Evolutionary conservation across 2,797 vertebrate species (phyloP).

Genomic region (Manis javanica): DNA sequence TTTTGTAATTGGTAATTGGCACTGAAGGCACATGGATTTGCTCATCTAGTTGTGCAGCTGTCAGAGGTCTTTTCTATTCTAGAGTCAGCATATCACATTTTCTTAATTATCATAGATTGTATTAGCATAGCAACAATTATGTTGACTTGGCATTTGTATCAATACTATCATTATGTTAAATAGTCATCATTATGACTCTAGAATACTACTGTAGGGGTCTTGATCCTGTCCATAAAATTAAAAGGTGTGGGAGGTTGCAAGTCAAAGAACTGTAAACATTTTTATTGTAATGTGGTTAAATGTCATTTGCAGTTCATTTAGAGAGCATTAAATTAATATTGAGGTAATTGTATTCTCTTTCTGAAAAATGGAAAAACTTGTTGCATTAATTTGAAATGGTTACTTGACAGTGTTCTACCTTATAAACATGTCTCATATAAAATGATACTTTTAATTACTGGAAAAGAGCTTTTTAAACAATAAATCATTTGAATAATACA

Average conservation of each 20-base stretch:
- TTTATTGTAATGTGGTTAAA: constrained; percentile 54
- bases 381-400: constrained; percentile 53
- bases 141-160: background rate
- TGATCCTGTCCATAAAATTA: constrained; percentile 19
- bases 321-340: constrained; percentile 50
- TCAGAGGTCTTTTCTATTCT: background rate
- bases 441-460: background rate
- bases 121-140: background rate
- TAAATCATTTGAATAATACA: constrained; percentile 17
- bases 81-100: constrained; percentile 13
- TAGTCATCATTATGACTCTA: background rate
- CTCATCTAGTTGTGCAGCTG: background rate
- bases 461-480: constrained; percentile 30
- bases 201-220: background rate
- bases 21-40: background rate
- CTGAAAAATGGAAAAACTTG: constrained; percentile 44
- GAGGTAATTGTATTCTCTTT: background rate
- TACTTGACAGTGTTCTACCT: background rate
- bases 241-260: background rate
- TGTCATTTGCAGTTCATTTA: constrained; percentile 24
- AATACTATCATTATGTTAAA: background rate
- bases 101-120: constrained; percentile 45
- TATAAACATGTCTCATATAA: constrained; percentile 43
- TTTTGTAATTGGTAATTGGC: constrained; percentile 33
- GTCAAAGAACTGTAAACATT: constrained; percentile 18